Percentiles rank a stretch among this genome's conserved stretches.
phyloP scores from a whole-genome alignment of 2,888 invertebrate species.

The Baccha elongata region DNA sequence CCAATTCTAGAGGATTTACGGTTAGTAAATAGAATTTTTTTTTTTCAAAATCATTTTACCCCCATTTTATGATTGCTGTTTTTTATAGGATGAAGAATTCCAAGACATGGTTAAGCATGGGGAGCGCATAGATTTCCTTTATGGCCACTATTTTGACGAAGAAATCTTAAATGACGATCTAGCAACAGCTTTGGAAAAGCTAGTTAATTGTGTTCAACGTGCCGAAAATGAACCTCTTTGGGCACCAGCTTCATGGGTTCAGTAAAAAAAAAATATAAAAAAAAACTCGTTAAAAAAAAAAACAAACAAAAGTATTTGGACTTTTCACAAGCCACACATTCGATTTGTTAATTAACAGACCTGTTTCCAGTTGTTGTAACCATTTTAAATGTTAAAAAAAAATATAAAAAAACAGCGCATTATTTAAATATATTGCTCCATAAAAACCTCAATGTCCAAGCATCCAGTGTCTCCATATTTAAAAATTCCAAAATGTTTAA shows the following conservation, averaged over 20 bases:
- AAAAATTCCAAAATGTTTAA: constrained; percentile 65
- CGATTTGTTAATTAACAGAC: constrained; percentile 56
- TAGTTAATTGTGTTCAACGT: constrained; percentile 90
- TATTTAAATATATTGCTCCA: constrained; percentile 7
- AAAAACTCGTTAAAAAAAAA: neutral
- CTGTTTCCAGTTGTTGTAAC: constrained; percentile 64
- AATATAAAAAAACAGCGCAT: constrained; percentile 20
- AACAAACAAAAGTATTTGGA: constrained; percentile 54
- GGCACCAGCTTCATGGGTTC: constrained; percentile 98
- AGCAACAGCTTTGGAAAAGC: constrained; percentile 91
- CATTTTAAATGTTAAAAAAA: constrained; percentile 52
- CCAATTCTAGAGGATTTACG: constrained; percentile 94
- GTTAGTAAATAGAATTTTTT: constrained; percentile 84
- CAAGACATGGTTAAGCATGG: constrained; percentile 92
- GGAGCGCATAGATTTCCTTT: constrained; percentile 94
- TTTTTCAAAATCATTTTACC: neutral
- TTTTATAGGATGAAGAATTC: constrained; percentile 94
- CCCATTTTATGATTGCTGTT: neutral
- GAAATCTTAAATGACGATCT: constrained; percentile 96
- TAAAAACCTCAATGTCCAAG: constrained; percentile 58
- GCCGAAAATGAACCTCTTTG: constrained; percentile 96
- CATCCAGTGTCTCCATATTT: constrained; percentile 68
- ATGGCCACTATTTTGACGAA: constrained; percentile 97
- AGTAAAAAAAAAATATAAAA: constrained; percentile 83
- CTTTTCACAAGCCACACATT: constrained; percentile 57